Evolutionary conservation across 2,888 invertebrate genomes (phyloP).

Genomic region (Caenorhabditis panamensis): DNA sequence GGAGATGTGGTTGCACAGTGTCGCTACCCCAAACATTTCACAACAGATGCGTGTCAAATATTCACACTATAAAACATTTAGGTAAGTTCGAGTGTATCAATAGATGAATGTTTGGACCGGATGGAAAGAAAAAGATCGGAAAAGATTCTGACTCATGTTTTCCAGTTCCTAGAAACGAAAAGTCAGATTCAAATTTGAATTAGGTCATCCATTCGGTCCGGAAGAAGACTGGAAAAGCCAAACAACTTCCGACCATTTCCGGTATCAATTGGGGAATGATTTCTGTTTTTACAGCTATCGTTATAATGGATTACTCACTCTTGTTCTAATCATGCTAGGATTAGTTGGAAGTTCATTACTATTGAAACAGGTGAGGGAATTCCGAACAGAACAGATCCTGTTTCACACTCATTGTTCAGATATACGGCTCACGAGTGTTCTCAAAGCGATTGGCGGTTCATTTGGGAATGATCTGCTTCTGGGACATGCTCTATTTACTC

Average conservation of each 20-base stretch:
- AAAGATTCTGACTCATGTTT: conserved; percentile 7
- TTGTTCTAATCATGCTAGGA: conserved; percentile 74
- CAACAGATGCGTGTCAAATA: conserved; percentile 57
- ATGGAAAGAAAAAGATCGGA: too few species aligned
- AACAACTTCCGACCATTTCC: neutral
- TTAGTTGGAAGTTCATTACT: conserved; percentile 74
- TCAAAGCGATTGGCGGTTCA: conserved; percentile 78
- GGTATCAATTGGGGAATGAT: neutral
- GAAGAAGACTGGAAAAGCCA: neutral
- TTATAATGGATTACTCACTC: conserved; percentile 77
- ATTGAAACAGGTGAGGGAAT: conserved; percentile 72
- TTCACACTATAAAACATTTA: conserved; percentile 65
- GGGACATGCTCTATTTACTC: conserved; percentile 76
- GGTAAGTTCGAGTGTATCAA: conserved; percentile 53
- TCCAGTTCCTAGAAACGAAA: conserved; percentile 13
- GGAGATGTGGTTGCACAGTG: conserved; percentile 64
- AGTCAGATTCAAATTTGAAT: conserved; percentile 16
- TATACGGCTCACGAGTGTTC: conserved; percentile 76
- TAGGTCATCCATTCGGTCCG: conserved; percentile 16
- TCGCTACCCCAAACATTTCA: conserved; percentile 40
- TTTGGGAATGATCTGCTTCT: conserved; percentile 77
- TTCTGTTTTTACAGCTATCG: conserved; percentile 65
- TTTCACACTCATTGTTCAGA: conserved; percentile 60
- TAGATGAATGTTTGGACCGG: neutral
- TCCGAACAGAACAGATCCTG: neutral